These are phyloP conservation scores for Catamblyrhynchus diadema DNA, from an alignment of 2,797 vertebrate species.

Conservation along the genomic window DNA sequence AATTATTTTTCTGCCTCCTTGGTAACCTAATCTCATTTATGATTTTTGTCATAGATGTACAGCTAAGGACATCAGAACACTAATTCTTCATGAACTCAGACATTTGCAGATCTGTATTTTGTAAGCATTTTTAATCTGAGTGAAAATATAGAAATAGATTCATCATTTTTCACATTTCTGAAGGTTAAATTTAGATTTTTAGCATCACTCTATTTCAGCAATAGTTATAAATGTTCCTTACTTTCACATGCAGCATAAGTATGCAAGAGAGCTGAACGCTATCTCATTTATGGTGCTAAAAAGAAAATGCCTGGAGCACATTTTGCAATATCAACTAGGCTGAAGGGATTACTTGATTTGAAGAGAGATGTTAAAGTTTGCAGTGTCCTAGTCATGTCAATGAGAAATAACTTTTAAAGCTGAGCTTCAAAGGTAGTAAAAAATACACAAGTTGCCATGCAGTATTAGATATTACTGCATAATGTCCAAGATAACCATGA, in stretches of 20 bases:
- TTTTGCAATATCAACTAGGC: background rate
- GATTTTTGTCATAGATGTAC: background rate
- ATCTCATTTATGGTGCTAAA: background rate
- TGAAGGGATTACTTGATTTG: constrained; percentile 34
- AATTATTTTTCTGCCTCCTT: background rate
- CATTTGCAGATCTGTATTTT: background rate
- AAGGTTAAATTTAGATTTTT: background rate
- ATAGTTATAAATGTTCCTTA: background rate
- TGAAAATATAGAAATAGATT: background rate
- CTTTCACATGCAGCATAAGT: background rate
- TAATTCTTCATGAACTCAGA: background rate
- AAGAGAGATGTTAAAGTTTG: constrained; percentile 21
- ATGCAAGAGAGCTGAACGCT: background rate
- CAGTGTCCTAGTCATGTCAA: constrained; percentile 1
- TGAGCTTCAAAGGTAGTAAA: background rate
- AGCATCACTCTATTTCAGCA: background rate
- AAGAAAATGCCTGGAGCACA: constrained; percentile 12
- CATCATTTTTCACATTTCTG: background rate
- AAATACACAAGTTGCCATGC: background rate
- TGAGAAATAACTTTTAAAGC: background rate
- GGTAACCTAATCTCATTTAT: background rate
- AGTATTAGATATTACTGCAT: background rate
- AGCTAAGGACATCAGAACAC: background rate
- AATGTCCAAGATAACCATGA: background rate
- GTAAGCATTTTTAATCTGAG: background rate